Evolutionary conservation across 2,888 invertebrate genomes (phyloP), one percentile per base, ranked within the genome.

Genomic region (Microctonus brassicae): DNA sequence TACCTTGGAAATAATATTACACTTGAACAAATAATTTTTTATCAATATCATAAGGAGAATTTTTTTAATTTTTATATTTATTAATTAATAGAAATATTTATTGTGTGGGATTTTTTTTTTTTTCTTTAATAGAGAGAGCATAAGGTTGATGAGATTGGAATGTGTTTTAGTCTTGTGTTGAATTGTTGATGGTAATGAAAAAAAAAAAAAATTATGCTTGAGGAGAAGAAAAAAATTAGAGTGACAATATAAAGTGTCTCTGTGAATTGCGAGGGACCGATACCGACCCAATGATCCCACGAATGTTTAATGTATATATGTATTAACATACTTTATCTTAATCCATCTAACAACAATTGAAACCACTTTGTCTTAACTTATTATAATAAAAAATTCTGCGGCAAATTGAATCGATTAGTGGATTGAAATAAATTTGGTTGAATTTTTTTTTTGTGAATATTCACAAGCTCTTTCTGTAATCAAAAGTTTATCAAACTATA

Each of bases 261-360:
- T 60, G 36, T 52, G 24, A 69, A 42, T 47, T 47, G 58, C 53
- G 20, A 42, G 39, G 62, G 74, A 55, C 60, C 72, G 69, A 72
- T 72, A 57, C 66, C 62, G 62, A 69, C 52, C 20, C 55, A 62
- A 66, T 63, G 65, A 72, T 74, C 74, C 74, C 74, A 72, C 74
- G 74, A 74, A 74, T 53, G 52, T 64, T 64, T 53, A 47, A 47
- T 47, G 17, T 47, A 17, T n/a, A 4, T 20, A 6, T 47, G 17
- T 47, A 20, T 47, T 17, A 4, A 47, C 17, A 6, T 47, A 47
- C 47, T 47, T 17, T 7, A 47, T 47, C 9, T 47, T 20, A 9
- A 47, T 17, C 17, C 17, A 20, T 47, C 7, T 7, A 47, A 47
- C 7, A 9, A 17, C 47, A 47, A 47, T 17, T 47, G 55, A 26